Conservation (phyloP, 2,888 invertebrate genomes). For the Diarsia mendica region DNA sequence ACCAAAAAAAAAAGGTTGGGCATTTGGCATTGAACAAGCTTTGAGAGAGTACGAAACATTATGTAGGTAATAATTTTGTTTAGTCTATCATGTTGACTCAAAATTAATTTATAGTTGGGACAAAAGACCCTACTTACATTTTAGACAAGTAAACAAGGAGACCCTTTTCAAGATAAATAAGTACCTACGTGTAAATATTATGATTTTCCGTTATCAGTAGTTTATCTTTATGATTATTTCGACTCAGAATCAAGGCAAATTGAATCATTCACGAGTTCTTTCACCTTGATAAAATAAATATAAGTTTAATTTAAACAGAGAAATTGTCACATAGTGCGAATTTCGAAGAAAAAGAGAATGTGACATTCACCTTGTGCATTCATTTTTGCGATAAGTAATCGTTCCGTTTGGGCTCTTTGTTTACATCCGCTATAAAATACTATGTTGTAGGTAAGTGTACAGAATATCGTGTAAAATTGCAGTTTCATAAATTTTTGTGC, state of each 20-base stretch:
- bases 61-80: no score
- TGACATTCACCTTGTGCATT: neutral
- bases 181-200: no score
- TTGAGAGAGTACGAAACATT: no score
- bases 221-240: neutral
- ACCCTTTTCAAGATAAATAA: neutral
- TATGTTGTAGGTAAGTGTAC: neutral
- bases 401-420: neutral
- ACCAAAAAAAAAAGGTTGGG: no score
- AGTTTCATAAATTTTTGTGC: neutral
- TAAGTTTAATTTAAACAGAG: neutral
- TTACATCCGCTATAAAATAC: neutral
- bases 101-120: no score
- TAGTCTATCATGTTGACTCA: no score
- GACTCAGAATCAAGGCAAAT: conserved; percentile 8
- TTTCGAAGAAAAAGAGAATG: conserved; percentile 12
- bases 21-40: no score
- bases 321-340: neutral
- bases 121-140: neutral
- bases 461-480: neutral
- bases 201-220: conserved; percentile 4
- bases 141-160: neutral
- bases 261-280: neutral
- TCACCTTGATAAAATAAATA: conserved; percentile 7
- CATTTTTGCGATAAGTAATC: neutral